A percentile compares a stretch with the other conserved stretches of the same genome.
Evolutionary conservation across 2,113 vertebrate species (phyloP).

Genomic region (Zosterops hypoxanthus): DNA sequence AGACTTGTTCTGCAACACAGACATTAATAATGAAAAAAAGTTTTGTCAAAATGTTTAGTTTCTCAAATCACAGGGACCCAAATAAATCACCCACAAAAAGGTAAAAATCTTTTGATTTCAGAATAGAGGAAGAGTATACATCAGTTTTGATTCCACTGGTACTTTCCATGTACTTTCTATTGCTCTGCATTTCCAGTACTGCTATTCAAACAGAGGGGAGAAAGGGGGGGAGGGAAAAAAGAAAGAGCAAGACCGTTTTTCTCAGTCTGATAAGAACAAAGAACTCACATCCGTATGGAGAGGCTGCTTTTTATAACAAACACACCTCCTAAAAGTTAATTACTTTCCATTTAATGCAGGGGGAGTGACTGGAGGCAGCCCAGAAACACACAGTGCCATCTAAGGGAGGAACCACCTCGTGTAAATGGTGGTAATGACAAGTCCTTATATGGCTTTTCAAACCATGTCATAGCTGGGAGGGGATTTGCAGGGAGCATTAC

Average conservation of each 20-base stretch:
- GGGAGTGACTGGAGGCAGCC: not conserved
- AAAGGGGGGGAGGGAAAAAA: too few species aligned
- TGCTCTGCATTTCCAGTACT: not conserved
- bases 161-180: not conserved
- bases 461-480: not conserved
- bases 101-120: not conserved
- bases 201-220: fast-evolving
- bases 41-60: not conserved
- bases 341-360: not conserved
- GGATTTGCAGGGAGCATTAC: too few species aligned
- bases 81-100: not conserved
- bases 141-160: not conserved
- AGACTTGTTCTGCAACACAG: not conserved
- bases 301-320: not conserved
- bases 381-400: slow-evolving; percentile 37
- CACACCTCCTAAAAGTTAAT: slow-evolving; percentile 8
- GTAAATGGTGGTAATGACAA: not conserved
- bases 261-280: not conserved
- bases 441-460: not conserved
- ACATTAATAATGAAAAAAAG: not conserved
- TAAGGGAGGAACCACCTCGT: not conserved
- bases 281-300: not conserved
- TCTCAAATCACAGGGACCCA: not conserved
- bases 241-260: not conserved
- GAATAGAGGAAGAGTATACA: not conserved